Evolutionary conservation across 2,888 invertebrate genomes (phyloP).

Genomic region (Orgyia antiqua): DNA sequence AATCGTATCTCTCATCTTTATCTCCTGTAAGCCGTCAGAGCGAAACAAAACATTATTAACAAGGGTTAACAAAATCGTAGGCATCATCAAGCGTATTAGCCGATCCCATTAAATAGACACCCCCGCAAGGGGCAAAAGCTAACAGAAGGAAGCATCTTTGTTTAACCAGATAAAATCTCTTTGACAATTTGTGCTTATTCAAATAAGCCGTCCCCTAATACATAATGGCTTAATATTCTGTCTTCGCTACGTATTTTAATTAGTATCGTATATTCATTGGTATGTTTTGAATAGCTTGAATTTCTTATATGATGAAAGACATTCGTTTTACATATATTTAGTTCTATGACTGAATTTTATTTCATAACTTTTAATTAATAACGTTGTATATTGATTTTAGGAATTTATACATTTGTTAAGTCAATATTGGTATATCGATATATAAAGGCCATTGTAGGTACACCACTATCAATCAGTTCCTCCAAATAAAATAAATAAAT

Average conservation of each 20-base stretch:
- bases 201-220: constrained; percentile 69
- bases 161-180: constrained; percentile 77
- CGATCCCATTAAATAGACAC: constrained; percentile 69
- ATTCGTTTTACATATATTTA: no score
- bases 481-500: no score
- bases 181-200: constrained; percentile 78
- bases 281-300: no score
- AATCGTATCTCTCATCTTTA: constrained; percentile 32
- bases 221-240: constrained; percentile 64
- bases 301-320: no score
- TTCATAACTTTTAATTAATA: no score
- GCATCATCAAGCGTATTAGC: constrained; percentile 72
- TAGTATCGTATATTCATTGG: constrained; percentile 10
- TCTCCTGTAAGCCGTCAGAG: constrained; percentile 17
- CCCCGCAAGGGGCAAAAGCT: constrained; percentile 63
- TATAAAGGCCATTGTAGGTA: no score
- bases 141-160: constrained; percentile 72
- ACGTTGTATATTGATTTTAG: no score
- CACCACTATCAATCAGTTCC: no score
- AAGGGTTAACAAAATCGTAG: constrained; percentile 59
- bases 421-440: no score
- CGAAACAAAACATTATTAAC: constrained; percentile 55
- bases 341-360: no score
- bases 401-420: no score
- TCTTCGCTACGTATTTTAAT: constrained; percentile 32